A percentile compares a stretch with the other conserved stretches of the same genome.
phyloP scores from a whole-genome alignment of 2,888 invertebrate species.

The Apotomis capreana region DNA sequence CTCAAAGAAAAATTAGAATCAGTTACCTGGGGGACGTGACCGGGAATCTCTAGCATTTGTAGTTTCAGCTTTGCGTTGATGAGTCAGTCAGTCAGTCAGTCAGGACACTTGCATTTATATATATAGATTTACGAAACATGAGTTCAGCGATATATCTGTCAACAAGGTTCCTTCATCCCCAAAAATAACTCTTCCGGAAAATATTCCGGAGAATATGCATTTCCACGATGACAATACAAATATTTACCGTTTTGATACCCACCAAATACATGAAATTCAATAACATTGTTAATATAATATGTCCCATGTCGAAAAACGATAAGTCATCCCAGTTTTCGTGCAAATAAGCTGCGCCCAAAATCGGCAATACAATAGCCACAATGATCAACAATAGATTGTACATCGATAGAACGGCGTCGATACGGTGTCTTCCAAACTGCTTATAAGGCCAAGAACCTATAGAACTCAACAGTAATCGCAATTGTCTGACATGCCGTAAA shows the following conservation, averaged over 20 bases:
- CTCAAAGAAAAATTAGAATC: too few species aligned
- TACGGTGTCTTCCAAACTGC: background rate
- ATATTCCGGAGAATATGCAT: too few species aligned
- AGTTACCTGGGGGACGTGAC: too few species aligned
- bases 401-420: background rate
- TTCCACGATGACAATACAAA: too few species aligned
- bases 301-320: slow-evolving; percentile 4
- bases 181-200: too few species aligned
- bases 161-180: too few species aligned
- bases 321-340: background rate
- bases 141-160: too few species aligned
- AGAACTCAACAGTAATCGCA: background rate
- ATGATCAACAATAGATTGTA: background rate
- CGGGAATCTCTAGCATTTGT: too few species aligned
- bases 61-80: too few species aligned
- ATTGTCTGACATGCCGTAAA: background rate
- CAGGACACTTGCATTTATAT: too few species aligned
- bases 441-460: slow-evolving; percentile 4
- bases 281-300: background rate
- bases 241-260: background rate
- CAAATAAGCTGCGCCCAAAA: background rate
- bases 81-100: too few species aligned
- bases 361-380: background rate
- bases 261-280: background rate
- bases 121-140: too few species aligned